These are phyloP conservation scores for Saccostrea cuccullata DNA, from an alignment of 1,140 invertebrate genomes.

Conservation along the genomic window DNA sequence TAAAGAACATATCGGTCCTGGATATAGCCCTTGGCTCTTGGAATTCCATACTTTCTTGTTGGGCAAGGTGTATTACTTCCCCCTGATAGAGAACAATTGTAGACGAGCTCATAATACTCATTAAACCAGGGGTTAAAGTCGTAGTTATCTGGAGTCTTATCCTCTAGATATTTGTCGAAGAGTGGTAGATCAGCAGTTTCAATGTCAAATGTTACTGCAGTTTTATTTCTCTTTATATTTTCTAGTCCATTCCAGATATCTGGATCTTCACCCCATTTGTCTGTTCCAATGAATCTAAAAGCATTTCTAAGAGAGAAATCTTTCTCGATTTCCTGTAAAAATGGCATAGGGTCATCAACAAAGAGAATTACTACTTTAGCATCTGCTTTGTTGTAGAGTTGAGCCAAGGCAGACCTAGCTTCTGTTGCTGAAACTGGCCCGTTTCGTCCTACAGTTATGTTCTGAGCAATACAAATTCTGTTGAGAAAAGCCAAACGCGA, in stretches of 20 bases:
- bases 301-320: conserved; percentile 68
- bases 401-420: conserved; percentile 63
- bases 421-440: conserved; percentile 60
- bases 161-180: conserved; percentile 76
- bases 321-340: conserved; percentile 80
- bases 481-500: conserved; percentile 68
- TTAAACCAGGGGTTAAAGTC: conserved; percentile 79
- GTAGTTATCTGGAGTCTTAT: conserved; percentile 75
- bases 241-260: conserved; percentile 84
- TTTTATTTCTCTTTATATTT: conserved; percentile 73
- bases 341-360: conserved; percentile 86
- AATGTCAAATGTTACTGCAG: conserved; percentile 77
- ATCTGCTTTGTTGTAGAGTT: conserved; percentile 79
- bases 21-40: conserved; percentile 67
- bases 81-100: conserved; percentile 71
- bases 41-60: conserved; percentile 56
- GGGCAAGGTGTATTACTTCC: conserved; percentile 46
- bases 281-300: conserved; percentile 87
- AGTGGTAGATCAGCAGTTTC: conserved; percentile 78
- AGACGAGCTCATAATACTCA: conserved; percentile 78
- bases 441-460: conserved; percentile 67
- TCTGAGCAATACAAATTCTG: conserved; percentile 71
- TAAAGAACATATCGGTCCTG: conserved; percentile 76
- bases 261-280: conserved; percentile 88
- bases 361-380: conserved; percentile 85